phyloP scores from a whole-genome alignment of 2,888 invertebrate species.

The Lutraria lutraria region DNA sequence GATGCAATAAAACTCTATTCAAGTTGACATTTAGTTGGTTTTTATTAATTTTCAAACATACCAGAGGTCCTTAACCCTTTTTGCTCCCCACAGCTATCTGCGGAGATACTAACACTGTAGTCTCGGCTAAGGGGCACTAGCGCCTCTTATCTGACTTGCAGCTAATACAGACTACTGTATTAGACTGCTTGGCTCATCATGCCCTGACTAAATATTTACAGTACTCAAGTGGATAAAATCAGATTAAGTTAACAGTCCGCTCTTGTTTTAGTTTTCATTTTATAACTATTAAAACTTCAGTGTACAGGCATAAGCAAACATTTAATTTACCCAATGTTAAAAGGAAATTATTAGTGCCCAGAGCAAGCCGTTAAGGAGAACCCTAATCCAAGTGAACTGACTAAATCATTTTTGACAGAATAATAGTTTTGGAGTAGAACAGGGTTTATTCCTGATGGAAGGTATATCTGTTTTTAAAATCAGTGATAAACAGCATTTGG shows the following conservation, averaged over 20 bases:
- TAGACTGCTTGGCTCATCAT: conserved; percentile 50
- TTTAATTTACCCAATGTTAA: not conserved
- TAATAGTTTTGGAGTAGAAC: not conserved
- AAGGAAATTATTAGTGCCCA: not conserved
- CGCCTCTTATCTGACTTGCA: conserved; percentile 39
- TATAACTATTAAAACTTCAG: conserved; percentile 51
- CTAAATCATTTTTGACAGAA: conserved; percentile 2
- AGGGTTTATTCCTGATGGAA: not conserved
- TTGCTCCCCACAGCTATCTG: conserved; percentile 19
- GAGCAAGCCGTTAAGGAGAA: not conserved
- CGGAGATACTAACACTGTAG: conserved; percentile 3
- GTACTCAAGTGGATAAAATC: conserved; percentile 57
- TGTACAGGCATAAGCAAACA: conserved; percentile 34
- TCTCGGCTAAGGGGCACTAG: conserved; percentile 10
- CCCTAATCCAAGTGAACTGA: not conserved
- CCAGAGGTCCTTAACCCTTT: not conserved
- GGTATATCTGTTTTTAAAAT: conserved; percentile 11
- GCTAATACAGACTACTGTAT: conserved; percentile 47
- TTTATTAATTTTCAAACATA: conserved; percentile 22
- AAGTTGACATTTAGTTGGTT: not conserved
- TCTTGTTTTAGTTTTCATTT: conserved; percentile 55
- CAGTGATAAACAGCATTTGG: conserved; percentile 1
- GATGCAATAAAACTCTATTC: not conserved
- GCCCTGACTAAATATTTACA: conserved; percentile 58
- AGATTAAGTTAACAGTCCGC: conserved; percentile 49